Evolutionary conservation across 2,113 vertebrate species (phyloP), one percentile per base, ranked within the genome.

Genomic region (Myrmophylax atrothorax): DNA sequence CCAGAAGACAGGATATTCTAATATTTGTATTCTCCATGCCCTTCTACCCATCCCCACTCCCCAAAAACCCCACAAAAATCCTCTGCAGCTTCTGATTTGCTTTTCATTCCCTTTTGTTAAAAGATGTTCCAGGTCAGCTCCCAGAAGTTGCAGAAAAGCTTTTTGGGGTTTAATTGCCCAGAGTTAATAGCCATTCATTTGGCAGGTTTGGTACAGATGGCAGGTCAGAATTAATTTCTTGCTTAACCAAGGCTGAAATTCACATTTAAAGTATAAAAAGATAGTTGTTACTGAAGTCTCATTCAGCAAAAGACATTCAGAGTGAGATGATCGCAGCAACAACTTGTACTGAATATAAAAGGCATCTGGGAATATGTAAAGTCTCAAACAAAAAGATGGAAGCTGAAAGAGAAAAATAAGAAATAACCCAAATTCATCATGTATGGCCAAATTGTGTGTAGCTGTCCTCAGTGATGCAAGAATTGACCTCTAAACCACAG

Each of bases 101-200:
- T 76, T 97, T 95, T 76, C 58, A 38, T 33, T 83, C 40, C 14
- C 8, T 64, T 81, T 89, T 46, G 26, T 50, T 50, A 94, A 87
- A 79, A 52, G 77, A 97, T 97, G 88, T 96, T 95, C 73, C 85
- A 98, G 92, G 87, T 97, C 97, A 97, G 72, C 85, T 95, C 96
- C 83, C 90, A 96, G 95, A 96, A 97, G 89, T 8, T 95, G 50
- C 84, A 77, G 69, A 90, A 94, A 96, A 97, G 95, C 92, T 92
- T 95, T 95, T 95, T 84, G 18, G 75, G 72, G 94, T 96, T 97
- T 98, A 96, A 96, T 84, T 97, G 87, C 52, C 55, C 90, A 74
- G 89, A 97, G 64, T 95, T 96, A 96, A 97, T 93, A 96, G 95
- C 83, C 93, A 97, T 97, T 97, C 96, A 95, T 96, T 97, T 97